These are phyloP conservation scores for Lepidotrigona ventralis DNA, from an alignment of 1,140 invertebrate genomes.

Conservation along the genomic window DNA sequence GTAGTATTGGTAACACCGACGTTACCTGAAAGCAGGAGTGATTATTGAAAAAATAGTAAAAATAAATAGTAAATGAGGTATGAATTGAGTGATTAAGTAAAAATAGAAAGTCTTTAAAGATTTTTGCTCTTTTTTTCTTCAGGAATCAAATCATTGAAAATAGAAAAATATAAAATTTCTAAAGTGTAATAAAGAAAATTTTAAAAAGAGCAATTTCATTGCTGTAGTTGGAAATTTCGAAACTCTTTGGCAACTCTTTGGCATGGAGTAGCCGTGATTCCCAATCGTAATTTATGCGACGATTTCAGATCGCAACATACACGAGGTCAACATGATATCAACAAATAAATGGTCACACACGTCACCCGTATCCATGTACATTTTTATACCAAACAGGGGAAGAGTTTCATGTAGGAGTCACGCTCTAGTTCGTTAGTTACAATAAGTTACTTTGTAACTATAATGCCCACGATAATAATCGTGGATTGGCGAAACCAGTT, in stretches of 20 bases:
- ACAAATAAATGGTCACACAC: constrained; percentile 17
- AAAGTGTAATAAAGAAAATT: not conserved
- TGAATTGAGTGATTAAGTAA: not conserved
- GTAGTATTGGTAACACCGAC: constrained; percentile 34
- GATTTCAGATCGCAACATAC: constrained; percentile 12
- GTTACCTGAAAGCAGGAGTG: constrained; percentile 47
- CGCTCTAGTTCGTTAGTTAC: constrained; percentile 22
- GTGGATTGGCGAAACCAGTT: not conserved
- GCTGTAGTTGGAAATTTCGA: not conserved
- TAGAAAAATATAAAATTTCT: not conserved
- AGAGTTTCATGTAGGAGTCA: constrained; percentile 3
- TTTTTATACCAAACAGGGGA: constrained; percentile 7
- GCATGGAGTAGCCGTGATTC: not conserved
- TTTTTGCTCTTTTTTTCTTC: not conserved
- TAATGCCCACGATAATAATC: not conserved
- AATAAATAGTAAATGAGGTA: no score
- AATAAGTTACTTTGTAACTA: constrained; percentile 4
- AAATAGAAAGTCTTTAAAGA: not conserved
- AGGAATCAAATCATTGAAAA: not conserved
- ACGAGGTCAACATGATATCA: constrained; percentile 18
- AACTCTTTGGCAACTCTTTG: not conserved
- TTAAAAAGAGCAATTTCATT: not conserved
- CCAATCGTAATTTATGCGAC: constrained; percentile 29
- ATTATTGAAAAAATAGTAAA: not conserved
- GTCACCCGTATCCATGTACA: constrained; percentile 24